Conservation (phyloP, 2,797 vertebrate genomes). For the Catharus ustulatus region DNA sequence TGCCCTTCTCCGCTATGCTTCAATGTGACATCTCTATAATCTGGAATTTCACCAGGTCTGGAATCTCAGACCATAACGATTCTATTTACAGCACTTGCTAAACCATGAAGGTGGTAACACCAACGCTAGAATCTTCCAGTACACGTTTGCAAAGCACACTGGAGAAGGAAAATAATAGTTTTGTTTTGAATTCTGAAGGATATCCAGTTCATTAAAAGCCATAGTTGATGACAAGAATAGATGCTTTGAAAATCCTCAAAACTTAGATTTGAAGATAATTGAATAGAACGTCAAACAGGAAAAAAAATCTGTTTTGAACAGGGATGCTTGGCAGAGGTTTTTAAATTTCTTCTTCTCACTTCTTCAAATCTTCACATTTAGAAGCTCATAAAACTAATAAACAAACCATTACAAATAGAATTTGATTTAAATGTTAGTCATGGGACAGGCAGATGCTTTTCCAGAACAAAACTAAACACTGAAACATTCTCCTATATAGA, state of each 20-base stretch:
- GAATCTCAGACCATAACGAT: neutral
- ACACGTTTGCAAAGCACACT: neutral
- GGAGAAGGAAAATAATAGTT: neutral
- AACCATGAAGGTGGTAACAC: neutral
- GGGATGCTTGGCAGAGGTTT: neutral
- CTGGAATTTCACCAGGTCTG: neutral
- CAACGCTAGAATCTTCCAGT: neutral
- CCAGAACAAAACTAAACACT: neutral
- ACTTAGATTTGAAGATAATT: neutral
- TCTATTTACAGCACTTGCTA: neutral
- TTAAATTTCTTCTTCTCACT: neutral
- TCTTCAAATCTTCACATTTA: neutral
- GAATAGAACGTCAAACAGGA: neutral
- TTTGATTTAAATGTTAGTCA: neutral
- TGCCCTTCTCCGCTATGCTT: neutral
- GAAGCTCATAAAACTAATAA: neutral
- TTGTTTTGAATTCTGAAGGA: neutral
- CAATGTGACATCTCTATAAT: neutral
- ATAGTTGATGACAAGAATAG: neutral
- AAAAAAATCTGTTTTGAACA: neutral
- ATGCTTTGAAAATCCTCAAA: neutral
- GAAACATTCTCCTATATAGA: neutral
- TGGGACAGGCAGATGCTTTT: neutral
- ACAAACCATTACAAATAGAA: neutral
- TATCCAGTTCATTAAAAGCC: neutral